Conservation (phyloP, 2,888 invertebrate genomes). For the Philopedon plagiatum region DNA sequence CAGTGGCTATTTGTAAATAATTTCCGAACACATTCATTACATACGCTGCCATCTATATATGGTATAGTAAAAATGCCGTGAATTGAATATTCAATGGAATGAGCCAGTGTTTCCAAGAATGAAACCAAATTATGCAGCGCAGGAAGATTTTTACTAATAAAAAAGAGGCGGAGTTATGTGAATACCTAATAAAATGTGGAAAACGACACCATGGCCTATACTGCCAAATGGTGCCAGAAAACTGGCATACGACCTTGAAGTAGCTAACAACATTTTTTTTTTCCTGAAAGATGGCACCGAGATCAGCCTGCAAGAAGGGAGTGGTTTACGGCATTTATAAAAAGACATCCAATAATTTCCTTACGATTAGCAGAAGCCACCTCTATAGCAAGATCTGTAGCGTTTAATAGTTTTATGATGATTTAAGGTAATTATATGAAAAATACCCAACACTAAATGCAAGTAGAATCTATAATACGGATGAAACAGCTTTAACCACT, state of each 20-base stretch:
- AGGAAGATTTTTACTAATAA: slow-evolving; percentile 41
- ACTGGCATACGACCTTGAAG: slow-evolving; percentile 39
- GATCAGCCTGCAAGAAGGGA: slow-evolving; percentile 35
- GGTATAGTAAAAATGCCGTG: slow-evolving; percentile 29
- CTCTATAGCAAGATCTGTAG: slow-evolving; percentile 13
- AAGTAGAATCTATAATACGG: slow-evolving; percentile 36
- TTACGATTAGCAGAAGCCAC: slow-evolving; percentile 11
- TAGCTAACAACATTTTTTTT: slow-evolving; percentile 39
- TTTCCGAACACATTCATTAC: no score
- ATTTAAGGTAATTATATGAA: slow-evolving; percentile 35
- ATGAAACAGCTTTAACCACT: slow-evolving; percentile 43
- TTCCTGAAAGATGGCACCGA: slow-evolving; percentile 16
- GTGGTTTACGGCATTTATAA: slow-evolving; percentile 36
- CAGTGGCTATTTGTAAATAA: neutral
- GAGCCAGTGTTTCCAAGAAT: slow-evolving; percentile 26
- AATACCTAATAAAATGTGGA: slow-evolving; percentile 42
- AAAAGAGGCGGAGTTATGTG: slow-evolving; percentile 33
- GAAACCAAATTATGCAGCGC: slow-evolving; percentile 37
- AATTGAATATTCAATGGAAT: slow-evolving; percentile 8
- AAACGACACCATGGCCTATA: slow-evolving; percentile 44
- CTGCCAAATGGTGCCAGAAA: slow-evolving; percentile 45
- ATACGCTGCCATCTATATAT: neutral
- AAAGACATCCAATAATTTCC: slow-evolving; percentile 5
- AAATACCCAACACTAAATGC: slow-evolving; percentile 29
- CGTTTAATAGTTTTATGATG: slow-evolving; percentile 43